Base-by-base conservation (phyloP, 2,797 vertebrate species). In the Tokudaia tokunoshimensis region DNA sequence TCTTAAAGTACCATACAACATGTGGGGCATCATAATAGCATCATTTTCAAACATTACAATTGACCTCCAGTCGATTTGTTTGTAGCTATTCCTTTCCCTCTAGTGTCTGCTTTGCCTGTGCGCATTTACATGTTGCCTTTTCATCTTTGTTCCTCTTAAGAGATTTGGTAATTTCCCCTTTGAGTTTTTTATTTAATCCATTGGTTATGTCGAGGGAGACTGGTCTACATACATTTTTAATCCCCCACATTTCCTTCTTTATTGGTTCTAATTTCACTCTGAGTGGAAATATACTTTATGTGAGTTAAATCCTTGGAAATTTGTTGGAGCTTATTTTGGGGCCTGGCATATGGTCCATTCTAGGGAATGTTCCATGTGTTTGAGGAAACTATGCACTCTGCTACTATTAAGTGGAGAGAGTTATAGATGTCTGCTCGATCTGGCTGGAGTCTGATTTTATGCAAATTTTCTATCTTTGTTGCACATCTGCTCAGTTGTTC, bases 291-390 rank as follows among this genome's bases (percentile, higher is more conserved):
- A 13, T 57, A 87, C 31, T 95, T 65, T 65, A 11, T 37, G 37
- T 78, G 37, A 94, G 44, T 89, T 93, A 57, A 91, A 57, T 79
- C n/a, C 10, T 96, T 89, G 89, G 78, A 88, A 95, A 95, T 75
- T 34, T 92, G 89, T 29, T 89, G 67, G 95, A 41, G n/a, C 26
- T 97, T 91, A 19, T 78, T 96, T 94, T 82, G 92, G 63, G 61
- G 44, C 50, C 44, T 67, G 89, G 67, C 86, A 83, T 91, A 74
- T 82, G 15, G 13, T 92, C 41, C 72, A 20, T 47, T 82, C 26
- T 83, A n/a, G 61, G 89, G 41, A 95, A 96, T 79, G 29, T 52
- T 86, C 63, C 26, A 72, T 67, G 44, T 89, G 20, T 15, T 92
- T 89, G 70, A 94, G 83, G 93, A 87, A 91, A 82, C 89, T 47